Conservation (phyloP, 2,888 invertebrate species). For the Rhodophaea formosa region DNA sequence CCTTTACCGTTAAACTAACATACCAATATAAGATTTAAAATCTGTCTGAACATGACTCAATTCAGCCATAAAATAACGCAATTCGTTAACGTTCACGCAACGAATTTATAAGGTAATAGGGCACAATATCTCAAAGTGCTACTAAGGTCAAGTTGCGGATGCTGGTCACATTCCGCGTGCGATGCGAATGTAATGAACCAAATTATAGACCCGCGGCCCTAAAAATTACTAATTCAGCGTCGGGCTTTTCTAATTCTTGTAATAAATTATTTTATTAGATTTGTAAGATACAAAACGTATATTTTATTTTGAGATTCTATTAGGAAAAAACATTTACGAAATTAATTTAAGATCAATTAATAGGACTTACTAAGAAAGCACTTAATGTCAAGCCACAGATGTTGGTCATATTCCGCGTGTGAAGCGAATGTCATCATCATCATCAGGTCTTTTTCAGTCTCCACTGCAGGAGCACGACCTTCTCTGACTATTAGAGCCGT, state of each 20-base stretch:
- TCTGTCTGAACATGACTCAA: too few relatives aligned
- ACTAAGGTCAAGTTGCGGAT: slow-evolving; percentile 5
- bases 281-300: too few relatives aligned
- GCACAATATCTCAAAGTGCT: not conserved
- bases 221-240: not conserved
- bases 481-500: too few relatives aligned
- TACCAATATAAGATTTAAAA: too few relatives aligned
- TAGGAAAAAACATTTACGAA: too few relatives aligned
- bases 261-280: not conserved
- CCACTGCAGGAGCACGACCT: too few relatives aligned
- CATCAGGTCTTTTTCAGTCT: too few relatives aligned
- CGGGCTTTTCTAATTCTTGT: not conserved
- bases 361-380: not conserved
- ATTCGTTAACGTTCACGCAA: not conserved
- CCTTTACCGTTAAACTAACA: too few relatives aligned
- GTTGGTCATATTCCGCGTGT: not conserved
- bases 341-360: too few relatives aligned
- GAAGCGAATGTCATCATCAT: too few relatives aligned
- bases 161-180: not conserved
- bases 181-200: slow-evolving; percentile 9
- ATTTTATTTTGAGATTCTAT: too few relatives aligned
- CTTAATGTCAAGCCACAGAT: slow-evolving; percentile 5
- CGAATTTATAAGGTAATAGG: not conserved
- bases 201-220: not conserved
- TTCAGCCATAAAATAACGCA: too few relatives aligned